Evolutionary conservation across 2,888 invertebrate species (phyloP), one percentile per base, ranked within the genome.

Genomic region (Norana najaformis): DNA sequence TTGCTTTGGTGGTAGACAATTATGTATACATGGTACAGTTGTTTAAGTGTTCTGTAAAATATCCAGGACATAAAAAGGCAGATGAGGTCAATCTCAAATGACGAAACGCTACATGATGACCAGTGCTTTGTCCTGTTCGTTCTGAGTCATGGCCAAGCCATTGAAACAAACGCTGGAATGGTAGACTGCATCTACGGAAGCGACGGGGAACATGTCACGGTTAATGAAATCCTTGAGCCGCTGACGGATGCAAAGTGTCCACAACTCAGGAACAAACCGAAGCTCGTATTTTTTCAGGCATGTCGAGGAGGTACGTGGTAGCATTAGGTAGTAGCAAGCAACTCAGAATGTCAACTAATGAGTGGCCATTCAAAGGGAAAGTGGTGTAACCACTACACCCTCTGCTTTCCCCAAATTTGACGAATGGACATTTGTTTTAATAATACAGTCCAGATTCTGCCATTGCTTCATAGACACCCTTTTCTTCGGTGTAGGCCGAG

Each of bases 241-340:
- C 41, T 89, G 2, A 89, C 89, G 14, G 89, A 89, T 83, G n/a
- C 37, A n/a, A 83, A 38, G 18, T 89, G 89, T 83, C 89, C 89
- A 5, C 37, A 82, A 20, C 89, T 89, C 30, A 14, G 38, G n/a
- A 38, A 38, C 37, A 37, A 41, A 36, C 89, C 89, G 14, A 82
- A 39, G 38, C 85, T 89, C 83, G n/a, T 89, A 36, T 89, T 89
- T 82, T 89, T 89, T 30, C 89, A 89, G 36, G 89, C 89, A 23
- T 89, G 89, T 83, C 37, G 89, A 38, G 89, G 89, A 83, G 83
- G 89, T 89, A 85, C 6, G 69, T 69, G 69, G 8, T 69, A 69
- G n/a, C n/a, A n/a, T n/a, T 89, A 85, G 5, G 69, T 69, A n/a
- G 8, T 69, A 69, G n/a, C n/a, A 47, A 2, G 6, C 47, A 47